phyloP scores from a whole-genome alignment of 2,113 vertebrate species.

The Hoplias malabaricus region DNA sequence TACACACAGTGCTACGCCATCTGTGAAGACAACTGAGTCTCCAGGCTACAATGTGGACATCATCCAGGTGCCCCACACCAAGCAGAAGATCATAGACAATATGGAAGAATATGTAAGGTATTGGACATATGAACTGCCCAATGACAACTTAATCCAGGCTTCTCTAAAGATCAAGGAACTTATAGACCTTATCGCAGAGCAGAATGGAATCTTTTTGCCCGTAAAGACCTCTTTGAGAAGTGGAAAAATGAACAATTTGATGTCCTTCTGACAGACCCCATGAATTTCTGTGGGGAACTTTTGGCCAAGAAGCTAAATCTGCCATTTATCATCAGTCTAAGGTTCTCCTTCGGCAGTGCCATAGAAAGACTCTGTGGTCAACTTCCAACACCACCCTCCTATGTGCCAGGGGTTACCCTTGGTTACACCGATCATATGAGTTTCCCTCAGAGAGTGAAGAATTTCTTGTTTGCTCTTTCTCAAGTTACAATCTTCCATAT shows the following conservation, averaged over 20 bases:
- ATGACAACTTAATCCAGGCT: conserved; percentile 44
- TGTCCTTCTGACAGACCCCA: conserved; percentile 46
- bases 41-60: conserved; percentile 22
- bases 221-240: conserved; percentile 65
- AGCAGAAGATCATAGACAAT: conserved; percentile 11
- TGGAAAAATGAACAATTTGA: conserved; percentile 49
- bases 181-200: neutral
- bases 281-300: conserved; percentile 56
- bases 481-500: conserved; percentile 47
- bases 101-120: conserved; percentile 39
- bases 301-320: conserved; percentile 63
- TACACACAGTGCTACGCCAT: conserved; percentile 14
- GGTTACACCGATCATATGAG: conserved; percentile 62
- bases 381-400: conserved; percentile 68
- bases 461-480: conserved; percentile 40
- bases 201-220: conserved; percentile 36
- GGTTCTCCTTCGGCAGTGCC: conserved; percentile 39
- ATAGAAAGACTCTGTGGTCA: conserved; percentile 60
- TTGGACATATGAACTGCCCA: conserved; percentile 45
- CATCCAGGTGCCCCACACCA: conserved; percentile 35
- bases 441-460: conserved; percentile 67
- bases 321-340: conserved; percentile 63
- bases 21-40: conserved; percentile 23
- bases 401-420: conserved; percentile 44
- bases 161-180: conserved; percentile 39